Conservation (phyloP, 1,140 invertebrate genomes). For the Drosophila rhopaloa region DNA sequence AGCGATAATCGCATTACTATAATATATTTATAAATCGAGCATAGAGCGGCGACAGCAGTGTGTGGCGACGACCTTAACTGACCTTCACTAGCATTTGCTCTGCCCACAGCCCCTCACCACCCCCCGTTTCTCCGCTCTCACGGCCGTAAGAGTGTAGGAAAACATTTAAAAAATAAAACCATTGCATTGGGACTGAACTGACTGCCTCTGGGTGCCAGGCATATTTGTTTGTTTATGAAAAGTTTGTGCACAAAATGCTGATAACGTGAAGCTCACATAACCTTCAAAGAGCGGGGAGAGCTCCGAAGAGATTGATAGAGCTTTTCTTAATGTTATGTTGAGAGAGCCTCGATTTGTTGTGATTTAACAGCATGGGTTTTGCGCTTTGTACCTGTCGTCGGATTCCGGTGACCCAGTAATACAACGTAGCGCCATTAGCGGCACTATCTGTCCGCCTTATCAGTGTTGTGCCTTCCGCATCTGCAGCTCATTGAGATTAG, state of each 20-base stretch:
- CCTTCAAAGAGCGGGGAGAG: constrained; percentile 17
- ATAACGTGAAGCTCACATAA: constrained; percentile 48
- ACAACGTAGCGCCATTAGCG: constrained; percentile 25
- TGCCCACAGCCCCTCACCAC: constrained; percentile 8
- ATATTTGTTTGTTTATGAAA: constrained; percentile 75
- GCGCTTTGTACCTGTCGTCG: constrained; percentile 25
- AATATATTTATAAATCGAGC: constrained; percentile 40
- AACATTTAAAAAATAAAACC: constrained; percentile 32
- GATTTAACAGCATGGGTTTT: constrained; percentile 38
- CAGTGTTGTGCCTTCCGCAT: constrained; percentile 32
- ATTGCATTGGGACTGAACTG: constrained; percentile 31
- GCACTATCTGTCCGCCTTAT: constrained; percentile 18
- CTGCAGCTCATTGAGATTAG: constrained; percentile 32
- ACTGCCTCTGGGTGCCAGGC: background rate
- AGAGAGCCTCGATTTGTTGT: constrained; percentile 32
- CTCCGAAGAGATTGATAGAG: constrained; percentile 4
- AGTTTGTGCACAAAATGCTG: constrained; percentile 65
- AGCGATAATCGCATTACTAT: constrained; percentile 48
- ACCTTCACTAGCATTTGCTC: constrained; percentile 73
- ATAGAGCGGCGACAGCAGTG: constrained; percentile 28
- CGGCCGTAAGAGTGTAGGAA: constrained; percentile 50
- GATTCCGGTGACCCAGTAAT: constrained; percentile 26
- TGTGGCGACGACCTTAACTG: constrained; percentile 77
- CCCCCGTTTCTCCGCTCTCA: constrained; percentile 2
- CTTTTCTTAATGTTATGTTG: constrained; percentile 6